A percentile compares a stretch with the other conserved stretches of the same genome.
Conservation (phyloP, 2,113 vertebrate genomes). For the Heterotilapia buettikoferi region DNA sequence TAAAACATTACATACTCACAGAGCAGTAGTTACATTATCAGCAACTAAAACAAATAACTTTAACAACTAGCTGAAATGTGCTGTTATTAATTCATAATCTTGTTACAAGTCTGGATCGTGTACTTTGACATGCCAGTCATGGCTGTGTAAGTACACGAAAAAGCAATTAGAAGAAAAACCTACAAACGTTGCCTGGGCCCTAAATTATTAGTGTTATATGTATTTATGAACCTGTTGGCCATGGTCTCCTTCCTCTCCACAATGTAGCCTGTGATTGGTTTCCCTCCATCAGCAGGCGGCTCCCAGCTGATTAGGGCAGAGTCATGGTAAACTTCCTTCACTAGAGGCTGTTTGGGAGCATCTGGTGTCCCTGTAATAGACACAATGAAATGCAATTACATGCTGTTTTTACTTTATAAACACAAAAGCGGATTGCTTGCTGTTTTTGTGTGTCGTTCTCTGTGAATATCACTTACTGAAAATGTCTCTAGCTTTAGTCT, state of each 20-base stretch:
- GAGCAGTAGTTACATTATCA: neutral
- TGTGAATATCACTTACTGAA: constrained; percentile 80
- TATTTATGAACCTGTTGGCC: constrained; percentile 79
- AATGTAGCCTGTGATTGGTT: constrained; percentile 93
- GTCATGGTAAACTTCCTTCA: constrained; percentile 90
- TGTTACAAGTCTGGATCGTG: neutral
- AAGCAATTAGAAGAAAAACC: neutral
- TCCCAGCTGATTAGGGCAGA: constrained; percentile 90
- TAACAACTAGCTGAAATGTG: neutral
- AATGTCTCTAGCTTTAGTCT: constrained; percentile 89
- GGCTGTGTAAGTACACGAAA: neutral
- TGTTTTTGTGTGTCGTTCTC: no score
- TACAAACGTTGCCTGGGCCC: neutral
- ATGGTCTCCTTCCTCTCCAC: constrained; percentile 97
- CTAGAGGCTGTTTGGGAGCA: constrained; percentile 85
- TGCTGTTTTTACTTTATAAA: neutral
- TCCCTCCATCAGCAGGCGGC: constrained; percentile 91
- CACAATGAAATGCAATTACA: neutral
- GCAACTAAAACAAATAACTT: neutral
- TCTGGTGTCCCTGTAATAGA: constrained; percentile 84
- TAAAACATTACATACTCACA: neutral
- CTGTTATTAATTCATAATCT: neutral
- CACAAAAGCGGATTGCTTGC: neutral
- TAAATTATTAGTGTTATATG: neutral
- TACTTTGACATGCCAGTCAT: neutral